Conservation (phyloP, 2,797 vertebrate genomes). For the Platyrinchus mystaceus region DNA sequence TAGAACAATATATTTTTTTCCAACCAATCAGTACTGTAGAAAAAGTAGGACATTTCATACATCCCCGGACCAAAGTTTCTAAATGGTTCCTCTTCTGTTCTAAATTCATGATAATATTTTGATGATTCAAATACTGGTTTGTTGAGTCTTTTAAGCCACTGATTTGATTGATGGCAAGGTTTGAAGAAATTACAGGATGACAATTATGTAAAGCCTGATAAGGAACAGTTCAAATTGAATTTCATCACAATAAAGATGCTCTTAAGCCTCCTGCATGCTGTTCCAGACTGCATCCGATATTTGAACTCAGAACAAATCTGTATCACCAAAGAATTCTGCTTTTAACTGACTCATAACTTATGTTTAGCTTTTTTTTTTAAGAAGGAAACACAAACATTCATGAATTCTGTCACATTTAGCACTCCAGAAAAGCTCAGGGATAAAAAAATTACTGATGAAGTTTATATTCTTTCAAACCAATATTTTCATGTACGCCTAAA, state of each 20-base stretch:
- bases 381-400: slow-evolving; percentile 34
- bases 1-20: background rate
- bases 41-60: background rate
- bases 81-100: background rate
- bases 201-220: slow-evolving; percentile 27
- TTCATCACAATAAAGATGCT: slow-evolving; percentile 27
- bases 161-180: slow-evolving; percentile 38
- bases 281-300: slow-evolving; percentile 2
- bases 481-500: slow-evolving; percentile 45
- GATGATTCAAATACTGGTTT: background rate
- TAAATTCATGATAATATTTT: background rate
- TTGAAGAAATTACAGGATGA: slow-evolving; percentile 44
- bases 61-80: background rate
- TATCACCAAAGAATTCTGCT: slow-evolving; percentile 45
- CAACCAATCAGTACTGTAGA: background rate
- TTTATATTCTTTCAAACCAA: slow-evolving; percentile 43
- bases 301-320: background rate
- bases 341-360: slow-evolving; percentile 76
- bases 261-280: slow-evolving; percentile 9
- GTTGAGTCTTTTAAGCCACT: slow-evolving; percentile 4
- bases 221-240: slow-evolving; percentile 47
- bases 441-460: background rate
- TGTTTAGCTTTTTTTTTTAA: slow-evolving; percentile 76
- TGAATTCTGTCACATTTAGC: slow-evolving; percentile 67
- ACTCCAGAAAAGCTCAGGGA: slow-evolving; percentile 59